Evolutionary conservation across 1,140 invertebrate genomes (phyloP).

Genomic region (Ridgeia piscesae): DNA sequence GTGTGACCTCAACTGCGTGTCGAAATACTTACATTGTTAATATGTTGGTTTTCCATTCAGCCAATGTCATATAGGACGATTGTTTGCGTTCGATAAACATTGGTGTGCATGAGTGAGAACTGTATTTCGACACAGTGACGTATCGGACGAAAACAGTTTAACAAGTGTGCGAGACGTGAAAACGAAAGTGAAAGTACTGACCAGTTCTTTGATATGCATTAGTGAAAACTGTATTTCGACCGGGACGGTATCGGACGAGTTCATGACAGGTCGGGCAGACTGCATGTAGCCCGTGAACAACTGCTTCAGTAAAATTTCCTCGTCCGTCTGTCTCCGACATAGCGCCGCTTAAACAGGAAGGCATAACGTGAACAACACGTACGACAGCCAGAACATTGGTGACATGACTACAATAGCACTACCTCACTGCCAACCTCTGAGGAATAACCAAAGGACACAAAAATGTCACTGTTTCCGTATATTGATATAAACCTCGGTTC

Average conservation of each 20-base stretch:
- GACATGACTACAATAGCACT: too few relatives aligned
- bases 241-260: constrained; percentile 26
- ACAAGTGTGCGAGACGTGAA: background rate
- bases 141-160: constrained; percentile 17
- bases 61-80: background rate
- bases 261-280: constrained; percentile 27
- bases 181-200: constrained; percentile 15
- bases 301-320: constrained; percentile 23
- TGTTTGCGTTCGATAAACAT: background rate
- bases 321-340: constrained; percentile 21
- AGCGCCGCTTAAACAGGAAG: background rate
- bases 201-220: constrained; percentile 34
- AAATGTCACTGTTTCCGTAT: too few relatives aligned
- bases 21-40: background rate
- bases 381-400: too few relatives aligned
- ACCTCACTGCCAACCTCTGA: too few relatives aligned
- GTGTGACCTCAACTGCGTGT: too few relatives aligned
- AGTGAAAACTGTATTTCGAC: constrained; percentile 30
- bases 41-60: background rate
- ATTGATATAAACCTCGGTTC: too few relatives aligned
- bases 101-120: constrained; percentile 34
- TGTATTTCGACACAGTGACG: constrained; percentile 26
- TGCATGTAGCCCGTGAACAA: constrained; percentile 29
- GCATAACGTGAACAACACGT: background rate
- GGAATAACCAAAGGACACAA: too few relatives aligned